A percentile compares a stretch with the other conserved stretches of the same genome.
Evolutionary conservation across 2,113 vertebrate species (phyloP).

Genomic region (Apus apus): DNA sequence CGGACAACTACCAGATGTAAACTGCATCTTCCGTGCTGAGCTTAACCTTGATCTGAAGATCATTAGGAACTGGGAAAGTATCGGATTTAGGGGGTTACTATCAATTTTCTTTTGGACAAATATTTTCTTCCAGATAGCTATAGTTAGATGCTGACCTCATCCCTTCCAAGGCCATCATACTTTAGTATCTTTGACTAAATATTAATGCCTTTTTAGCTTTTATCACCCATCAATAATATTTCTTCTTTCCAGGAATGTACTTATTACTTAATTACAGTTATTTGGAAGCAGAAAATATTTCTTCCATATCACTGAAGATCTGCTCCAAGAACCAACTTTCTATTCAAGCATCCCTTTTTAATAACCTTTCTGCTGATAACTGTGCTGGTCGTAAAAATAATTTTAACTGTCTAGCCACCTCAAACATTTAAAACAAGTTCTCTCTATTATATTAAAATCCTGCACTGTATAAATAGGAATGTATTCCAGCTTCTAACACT

Average conservation of each 20-base stretch:
- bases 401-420: neutral
- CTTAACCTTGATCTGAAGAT: neutral
- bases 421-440: slow-evolving; percentile 13
- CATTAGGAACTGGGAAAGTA: neutral
- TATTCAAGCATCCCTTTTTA: neutral
- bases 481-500: neutral
- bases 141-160: neutral
- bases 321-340: neutral
- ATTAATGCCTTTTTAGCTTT: neutral
- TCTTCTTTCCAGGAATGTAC: neutral
- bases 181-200: neutral
- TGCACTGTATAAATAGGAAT: neutral
- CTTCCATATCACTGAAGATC: neutral
- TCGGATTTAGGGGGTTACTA: neutral
- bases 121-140: neutral
- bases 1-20: neutral
- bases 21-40: neutral
- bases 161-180: neutral
- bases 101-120: neutral
- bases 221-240: neutral
- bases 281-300: slow-evolving; percentile 8
- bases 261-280: slow-evolving; percentile 15
- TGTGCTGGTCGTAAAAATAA: neutral
- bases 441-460: neutral
- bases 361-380: neutral